phyloP scores from a whole-genome alignment of 2,113 vertebrate species.

The Upupa epops region DNA sequence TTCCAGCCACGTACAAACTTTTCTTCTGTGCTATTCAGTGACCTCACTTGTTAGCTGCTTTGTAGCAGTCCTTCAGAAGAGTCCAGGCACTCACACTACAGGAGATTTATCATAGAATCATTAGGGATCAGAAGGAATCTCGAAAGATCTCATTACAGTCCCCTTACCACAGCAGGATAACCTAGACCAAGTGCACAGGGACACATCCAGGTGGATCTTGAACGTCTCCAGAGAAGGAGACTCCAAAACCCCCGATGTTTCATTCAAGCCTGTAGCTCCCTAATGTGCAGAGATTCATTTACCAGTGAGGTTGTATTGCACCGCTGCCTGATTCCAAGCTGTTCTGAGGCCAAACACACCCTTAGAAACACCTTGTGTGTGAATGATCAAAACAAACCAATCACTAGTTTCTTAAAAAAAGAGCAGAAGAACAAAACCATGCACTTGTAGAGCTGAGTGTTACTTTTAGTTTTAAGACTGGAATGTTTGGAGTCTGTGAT shows the following conservation, averaged over 20 bases:
- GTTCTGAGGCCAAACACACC: background rate
- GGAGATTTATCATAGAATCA: too few species aligned
- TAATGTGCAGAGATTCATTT: background rate
- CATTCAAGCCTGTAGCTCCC: background rate
- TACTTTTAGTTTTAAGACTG: slow-evolving; percentile 13
- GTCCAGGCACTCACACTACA: background rate
- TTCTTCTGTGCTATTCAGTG: background rate
- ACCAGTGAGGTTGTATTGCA: background rate
- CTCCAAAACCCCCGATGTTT: too few species aligned
- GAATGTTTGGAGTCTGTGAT: background rate
- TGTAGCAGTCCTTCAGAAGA: background rate
- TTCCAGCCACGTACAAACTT: background rate
- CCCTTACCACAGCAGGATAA: too few species aligned
- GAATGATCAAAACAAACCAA: background rate
- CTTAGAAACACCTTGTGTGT: background rate
- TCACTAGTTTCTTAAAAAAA: background rate
- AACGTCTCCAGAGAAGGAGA: too few species aligned
- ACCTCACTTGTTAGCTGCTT: slow-evolving; percentile 10
- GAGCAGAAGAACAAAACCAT: background rate
- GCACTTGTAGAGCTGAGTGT: background rate
- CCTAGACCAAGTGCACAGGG: too few species aligned
- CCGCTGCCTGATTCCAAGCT: background rate
- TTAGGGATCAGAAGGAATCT: too few species aligned
- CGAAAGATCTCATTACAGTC: too few species aligned
- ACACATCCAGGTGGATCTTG: too few species aligned